These are phyloP conservation scores for Oscheius sp. DNA, from an alignment of 2,888 invertebrate genomes.

Conservation along the genomic window DNA sequence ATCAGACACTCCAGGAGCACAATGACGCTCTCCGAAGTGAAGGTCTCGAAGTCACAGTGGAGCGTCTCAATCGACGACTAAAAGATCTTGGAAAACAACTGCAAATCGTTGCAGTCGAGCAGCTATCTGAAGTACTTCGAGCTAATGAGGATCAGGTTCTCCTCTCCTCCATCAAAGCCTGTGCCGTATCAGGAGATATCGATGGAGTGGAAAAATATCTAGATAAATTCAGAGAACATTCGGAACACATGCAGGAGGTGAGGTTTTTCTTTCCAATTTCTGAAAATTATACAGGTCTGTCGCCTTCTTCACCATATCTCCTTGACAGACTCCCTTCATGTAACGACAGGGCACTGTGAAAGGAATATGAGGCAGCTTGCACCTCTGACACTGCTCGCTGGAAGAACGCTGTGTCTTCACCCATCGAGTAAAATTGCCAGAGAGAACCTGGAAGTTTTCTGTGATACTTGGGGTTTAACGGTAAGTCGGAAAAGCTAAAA, in stretches of 20 bases:
- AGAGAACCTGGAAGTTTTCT: conserved; percentile 86
- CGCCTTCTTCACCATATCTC: conserved; percentile 95
- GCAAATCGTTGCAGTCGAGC: conserved; percentile 73
- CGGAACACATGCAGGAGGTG: conserved; percentile 97
- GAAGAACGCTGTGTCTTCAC: conserved; percentile 88
- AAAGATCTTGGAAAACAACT: conserved; percentile 71
- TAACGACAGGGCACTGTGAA: conserved; percentile 93
- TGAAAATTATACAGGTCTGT: conserved; percentile 79
- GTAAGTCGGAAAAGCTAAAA: conserved; percentile 22
- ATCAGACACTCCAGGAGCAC: conserved; percentile 17
- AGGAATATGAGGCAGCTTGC: conserved; percentile 92
- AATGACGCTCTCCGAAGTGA: conserved; percentile 40
- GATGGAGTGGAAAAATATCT: conserved; percentile 91
- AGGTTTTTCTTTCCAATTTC: not conserved
- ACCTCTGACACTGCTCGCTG: conserved; percentile 90
- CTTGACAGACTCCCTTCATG: conserved; percentile 90
- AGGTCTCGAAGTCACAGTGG: conserved; percentile 68
- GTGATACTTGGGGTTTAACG: conserved; percentile 76
- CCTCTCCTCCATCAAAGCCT: conserved; percentile 70
- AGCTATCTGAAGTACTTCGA: conserved; percentile 72
- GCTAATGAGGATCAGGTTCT: conserved; percentile 74
- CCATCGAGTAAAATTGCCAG: conserved; percentile 92
- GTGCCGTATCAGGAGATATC: conserved; percentile 81
- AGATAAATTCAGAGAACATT: conserved; percentile 93
- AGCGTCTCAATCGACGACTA: conserved; percentile 65